These are phyloP conservation scores for Campylomormyrus tamandua DNA, from an alignment of 2,113 vertebrate genomes.

Conservation along the genomic window DNA sequence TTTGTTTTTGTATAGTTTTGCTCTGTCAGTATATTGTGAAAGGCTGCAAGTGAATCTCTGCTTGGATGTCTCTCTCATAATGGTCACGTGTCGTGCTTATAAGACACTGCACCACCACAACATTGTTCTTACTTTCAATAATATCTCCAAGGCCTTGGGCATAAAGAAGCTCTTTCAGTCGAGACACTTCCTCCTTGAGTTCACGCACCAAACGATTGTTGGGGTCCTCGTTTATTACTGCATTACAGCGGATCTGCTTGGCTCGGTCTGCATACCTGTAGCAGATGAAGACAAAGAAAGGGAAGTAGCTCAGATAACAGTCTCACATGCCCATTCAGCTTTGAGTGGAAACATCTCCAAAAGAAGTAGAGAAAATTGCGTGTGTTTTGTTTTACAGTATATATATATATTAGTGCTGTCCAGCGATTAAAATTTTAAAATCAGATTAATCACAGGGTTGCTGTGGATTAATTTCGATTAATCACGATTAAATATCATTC, in stretches of 20 bases:
- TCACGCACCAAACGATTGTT: constrained; percentile 96
- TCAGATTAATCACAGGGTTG: too few relatives aligned
- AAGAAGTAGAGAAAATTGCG: background rate
- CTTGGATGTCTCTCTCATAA: background rate
- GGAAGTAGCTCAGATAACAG: background rate
- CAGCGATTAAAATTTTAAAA: too few relatives aligned
- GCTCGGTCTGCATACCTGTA: constrained; percentile 88
- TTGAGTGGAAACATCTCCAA: background rate
- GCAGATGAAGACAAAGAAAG: background rate
- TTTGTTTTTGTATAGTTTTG: background rate
- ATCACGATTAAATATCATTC: too few relatives aligned
- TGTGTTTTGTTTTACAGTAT: background rate
- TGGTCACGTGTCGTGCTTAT: background rate
- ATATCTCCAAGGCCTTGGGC: constrained; percentile 95
- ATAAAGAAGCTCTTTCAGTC: constrained; percentile 84
- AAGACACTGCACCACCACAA: background rate
- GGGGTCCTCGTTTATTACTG: constrained; percentile 94
- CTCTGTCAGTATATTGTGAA: background rate
- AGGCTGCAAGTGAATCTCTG: background rate
- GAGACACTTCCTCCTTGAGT: constrained; percentile 92
- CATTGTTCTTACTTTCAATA: constrained; percentile 80
- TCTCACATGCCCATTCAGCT: background rate
- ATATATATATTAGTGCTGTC: too few relatives aligned
- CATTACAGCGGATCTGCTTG: constrained; percentile 97
- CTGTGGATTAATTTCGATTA: too few relatives aligned